Evolutionary conservation across 2,888 invertebrate genomes (phyloP).

Genomic region (Crematogaster levior): DNA sequence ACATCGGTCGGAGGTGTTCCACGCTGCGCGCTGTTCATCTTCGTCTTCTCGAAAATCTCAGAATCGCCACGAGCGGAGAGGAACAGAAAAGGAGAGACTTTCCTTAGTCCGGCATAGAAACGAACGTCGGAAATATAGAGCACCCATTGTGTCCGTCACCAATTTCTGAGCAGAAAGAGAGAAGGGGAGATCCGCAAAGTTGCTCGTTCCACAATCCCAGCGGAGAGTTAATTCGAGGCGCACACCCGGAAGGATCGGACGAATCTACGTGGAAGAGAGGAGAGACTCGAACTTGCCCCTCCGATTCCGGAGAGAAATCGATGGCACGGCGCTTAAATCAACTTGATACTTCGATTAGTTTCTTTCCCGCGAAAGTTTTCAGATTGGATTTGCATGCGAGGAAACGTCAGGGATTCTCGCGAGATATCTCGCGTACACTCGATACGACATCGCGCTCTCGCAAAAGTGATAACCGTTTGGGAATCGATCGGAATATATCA

Average conservation of each 20-base stretch:
- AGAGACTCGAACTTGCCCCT: slow-evolving; percentile 31
- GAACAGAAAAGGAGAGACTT: slow-evolving; percentile 37
- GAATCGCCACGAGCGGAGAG: slow-evolving; percentile 13
- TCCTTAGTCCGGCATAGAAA: slow-evolving; percentile 8
- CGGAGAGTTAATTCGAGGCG: slow-evolving; percentile 52
- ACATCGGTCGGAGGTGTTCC: neutral
- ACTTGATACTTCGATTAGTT: slow-evolving; percentile 51
- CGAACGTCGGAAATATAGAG: slow-evolving; percentile 46
- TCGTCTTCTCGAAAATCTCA: slow-evolving; percentile 49
- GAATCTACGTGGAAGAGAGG: slow-evolving; percentile 17
- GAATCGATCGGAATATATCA: neutral
- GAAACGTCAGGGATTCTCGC: neutral
- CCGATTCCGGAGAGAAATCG: neutral
- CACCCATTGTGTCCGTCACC: slow-evolving; percentile 44
- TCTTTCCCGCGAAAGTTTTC: slow-evolving; percentile 43
- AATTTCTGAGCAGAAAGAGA: neutral
- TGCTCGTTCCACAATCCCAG: slow-evolving; percentile 46
- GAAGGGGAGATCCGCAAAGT: slow-evolving; percentile 19
- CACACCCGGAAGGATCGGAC: slow-evolving; percentile 34
- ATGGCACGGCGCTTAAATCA: slow-evolving; percentile 42
- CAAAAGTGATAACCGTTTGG: neutral
- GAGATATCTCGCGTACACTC: neutral
- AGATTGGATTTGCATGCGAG: slow-evolving; percentile 23
- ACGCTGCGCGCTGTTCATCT: slow-evolving; percentile 38
- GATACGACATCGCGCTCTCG: neutral